These are phyloP conservation scores for Lycorma delicatula DNA, from an alignment of 1,140 invertebrate genomes.

Conservation along the genomic window DNA sequence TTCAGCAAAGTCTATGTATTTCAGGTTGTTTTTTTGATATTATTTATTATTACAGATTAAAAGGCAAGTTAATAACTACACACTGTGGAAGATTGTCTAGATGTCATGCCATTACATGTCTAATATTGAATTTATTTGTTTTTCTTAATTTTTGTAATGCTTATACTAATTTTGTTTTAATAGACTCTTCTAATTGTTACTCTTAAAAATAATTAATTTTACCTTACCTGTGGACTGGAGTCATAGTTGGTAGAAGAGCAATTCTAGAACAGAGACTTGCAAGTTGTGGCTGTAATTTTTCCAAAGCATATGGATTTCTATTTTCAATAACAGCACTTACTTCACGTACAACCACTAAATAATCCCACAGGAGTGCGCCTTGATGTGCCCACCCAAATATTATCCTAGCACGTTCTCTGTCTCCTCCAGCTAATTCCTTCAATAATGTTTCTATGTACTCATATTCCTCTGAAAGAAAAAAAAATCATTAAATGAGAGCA, in stretches of 20 bases:
- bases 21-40: no score
- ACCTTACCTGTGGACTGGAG: constrained; percentile 50
- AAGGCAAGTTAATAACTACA: no score
- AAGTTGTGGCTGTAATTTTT: constrained; percentile 52
- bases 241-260: constrained; percentile 48
- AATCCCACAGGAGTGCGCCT: constrained; percentile 59
- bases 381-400: constrained; percentile 50
- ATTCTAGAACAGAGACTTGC: constrained; percentile 52
- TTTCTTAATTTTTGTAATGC: neutral
- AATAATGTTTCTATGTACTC: constrained; percentile 51
- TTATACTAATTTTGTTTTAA: neutral
- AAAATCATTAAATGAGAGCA: constrained; percentile 17
- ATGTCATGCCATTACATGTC: no score
- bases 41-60: no score
- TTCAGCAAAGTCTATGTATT: no score
- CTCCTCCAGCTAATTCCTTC: constrained; percentile 37
- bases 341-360: constrained; percentile 48
- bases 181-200: neutral
- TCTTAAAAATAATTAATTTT: neutral
- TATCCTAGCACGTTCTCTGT: constrained; percentile 35
- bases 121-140: neutral
- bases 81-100: no score
- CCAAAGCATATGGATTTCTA: constrained; percentile 44
- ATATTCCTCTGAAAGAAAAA: constrained; percentile 49
- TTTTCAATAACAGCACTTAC: constrained; percentile 41